Base-by-base conservation (phyloP, 2,113 vertebrate species). In the Pangasianodon hypophthalmus region DNA sequence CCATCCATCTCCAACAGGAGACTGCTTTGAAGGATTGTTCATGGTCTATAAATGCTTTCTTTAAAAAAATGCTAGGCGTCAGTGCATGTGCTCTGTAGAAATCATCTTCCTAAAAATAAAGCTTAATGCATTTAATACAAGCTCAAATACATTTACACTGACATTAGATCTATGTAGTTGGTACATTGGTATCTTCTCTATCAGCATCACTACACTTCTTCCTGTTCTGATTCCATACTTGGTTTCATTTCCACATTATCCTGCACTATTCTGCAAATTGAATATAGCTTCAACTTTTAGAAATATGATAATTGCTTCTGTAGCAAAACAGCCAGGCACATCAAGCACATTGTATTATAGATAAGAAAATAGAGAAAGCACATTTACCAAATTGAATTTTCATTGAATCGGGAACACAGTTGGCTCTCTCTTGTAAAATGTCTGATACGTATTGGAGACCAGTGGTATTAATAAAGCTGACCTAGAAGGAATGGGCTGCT, bases 361-460 rank as follows among this genome's bases (percentile, higher is more conserved):
- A 94, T 93, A 94, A 90, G 91, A 90, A 91, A 79, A 92, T 83
- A 84, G 88, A 90, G 91, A 85, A 82, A 91, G 89, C 88, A 50
- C 86, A 90, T 91, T 91, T 87, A 88, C 85, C 87, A 88, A 91
- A 91, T 90, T 90, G 24, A 89, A 91, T 94, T 92, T 92, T 75
- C 79, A 90, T 88, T 90, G 89, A 92, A 91, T 90, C 44, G 54
- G 62, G 85, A 88, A 46, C 90, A 88, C 48, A 84, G 62, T 88
- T 73, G 90, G 85, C 32, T n/a, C 88, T 89, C 73, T 89, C 69
- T 62, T 79, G 83, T 87, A 84, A 89, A 86, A 91, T 92, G 90
- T 82, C 37, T 90, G n/a, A 71, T 82, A 91, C 91, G 71, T 81
- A 67, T 85, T 87, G 80, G 67, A 83, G 54, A 56, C 58, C 44